Evolutionary conservation across 35 echinoderm and acorn worm species (phyloP), one percentile per base, ranked within the genome.

Genomic region (Patiria miniata): DNA sequence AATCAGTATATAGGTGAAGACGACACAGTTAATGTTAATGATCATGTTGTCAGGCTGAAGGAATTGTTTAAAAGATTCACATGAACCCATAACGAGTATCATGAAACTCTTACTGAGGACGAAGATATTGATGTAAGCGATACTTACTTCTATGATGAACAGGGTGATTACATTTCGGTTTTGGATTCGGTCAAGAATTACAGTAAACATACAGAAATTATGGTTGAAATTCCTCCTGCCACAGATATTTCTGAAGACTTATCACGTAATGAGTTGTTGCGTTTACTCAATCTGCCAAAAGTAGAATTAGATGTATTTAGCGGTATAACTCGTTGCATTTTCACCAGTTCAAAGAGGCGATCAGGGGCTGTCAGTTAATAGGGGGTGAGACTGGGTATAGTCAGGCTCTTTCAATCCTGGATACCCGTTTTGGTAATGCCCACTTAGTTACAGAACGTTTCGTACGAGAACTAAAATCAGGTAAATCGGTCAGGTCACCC

Each of bases 311-410:
- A 79, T 57, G 50, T 87, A 19, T 87, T 78, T 78, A 26, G 59
- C 79, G 86, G 86, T 39, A 88, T n/a, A n/a, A 80, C 16, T 77
- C 76, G 5, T 88, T 80, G 40, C 76, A 79, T 79, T 87, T 2
- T 87, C 86, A 79, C 40, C 86, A 87, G 19, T 87, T 79, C 40
- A 51, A 80, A 59, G 86, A 79, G 39, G 86, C 85, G 37, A 79
- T 80, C 57, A 87, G 86, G 18, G 40, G 76, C 2, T 87, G 77
- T 52, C 73, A 79, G 44, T 77, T 85, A 18, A 61, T 85, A 37
- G 83, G 85, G 60, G 80, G 86, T 37, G 34, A 42, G 21, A 78
- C 42, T 44, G 77, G 77, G 8, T 88, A 88, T 19, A 37, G 18
- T 8, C 76, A 55, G 55, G 86, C 86, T 21, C 44, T n/a, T 7